phyloP scores from a whole-genome alignment of 2,113 vertebrate genomes.

The Setophaga coronata region DNA sequence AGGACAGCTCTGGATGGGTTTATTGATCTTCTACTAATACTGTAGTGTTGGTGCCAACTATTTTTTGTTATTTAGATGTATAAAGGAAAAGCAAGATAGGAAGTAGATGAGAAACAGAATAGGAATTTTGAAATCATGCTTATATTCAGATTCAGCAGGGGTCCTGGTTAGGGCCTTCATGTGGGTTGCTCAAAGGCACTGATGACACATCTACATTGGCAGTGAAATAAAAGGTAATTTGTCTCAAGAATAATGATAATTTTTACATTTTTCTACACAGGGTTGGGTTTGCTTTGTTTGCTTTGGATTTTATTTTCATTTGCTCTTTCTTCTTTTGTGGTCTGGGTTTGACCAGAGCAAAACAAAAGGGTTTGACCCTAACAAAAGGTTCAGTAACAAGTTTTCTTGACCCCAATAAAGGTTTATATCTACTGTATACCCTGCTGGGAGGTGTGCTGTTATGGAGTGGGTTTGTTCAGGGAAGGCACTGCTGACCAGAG shows the following conservation, averaged over 20 bases:
- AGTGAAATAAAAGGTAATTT: background rate
- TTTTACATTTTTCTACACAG: background rate
- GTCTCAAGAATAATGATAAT: background rate
- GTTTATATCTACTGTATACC: background rate
- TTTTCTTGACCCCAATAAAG: background rate
- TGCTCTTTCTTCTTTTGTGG: background rate
- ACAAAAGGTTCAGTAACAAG: background rate
- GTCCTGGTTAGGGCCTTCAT: background rate
- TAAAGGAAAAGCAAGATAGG: background rate
- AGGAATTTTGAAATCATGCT: background rate
- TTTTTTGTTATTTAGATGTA: background rate
- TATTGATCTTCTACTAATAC: background rate
- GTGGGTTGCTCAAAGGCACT: background rate
- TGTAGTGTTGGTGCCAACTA: background rate
- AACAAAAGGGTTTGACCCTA: background rate
- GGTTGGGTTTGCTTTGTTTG: background rate
- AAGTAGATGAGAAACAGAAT: background rate
- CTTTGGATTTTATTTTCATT: background rate
- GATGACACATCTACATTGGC: background rate
- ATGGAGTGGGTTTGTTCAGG: background rate
- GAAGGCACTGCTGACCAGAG: background rate
- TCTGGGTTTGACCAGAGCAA: background rate
- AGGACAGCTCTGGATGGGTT: background rate
- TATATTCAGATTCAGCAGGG: background rate
- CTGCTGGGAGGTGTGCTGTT: background rate